Evolutionary conservation across 2,888 invertebrate species (phyloP).

Genomic region (Diplolepis rosae): DNA sequence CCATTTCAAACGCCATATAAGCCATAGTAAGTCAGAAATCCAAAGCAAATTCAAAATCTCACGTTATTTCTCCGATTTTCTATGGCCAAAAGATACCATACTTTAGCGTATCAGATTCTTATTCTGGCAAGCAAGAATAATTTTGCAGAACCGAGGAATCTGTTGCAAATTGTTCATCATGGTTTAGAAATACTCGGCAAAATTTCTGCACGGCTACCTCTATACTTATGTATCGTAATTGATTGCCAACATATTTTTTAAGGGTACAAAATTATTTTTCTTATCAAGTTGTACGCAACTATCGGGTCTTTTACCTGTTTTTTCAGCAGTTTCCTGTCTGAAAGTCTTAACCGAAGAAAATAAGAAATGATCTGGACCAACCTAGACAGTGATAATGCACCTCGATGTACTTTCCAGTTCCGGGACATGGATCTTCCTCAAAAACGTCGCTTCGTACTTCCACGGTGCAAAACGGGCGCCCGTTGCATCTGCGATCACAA

Average conservation of each 20-base stretch:
- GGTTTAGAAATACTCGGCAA: too few species aligned
- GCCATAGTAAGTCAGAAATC: slow-evolving; percentile 1
- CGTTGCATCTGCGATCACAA: slow-evolving; percentile 69
- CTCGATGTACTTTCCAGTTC: slow-evolving; percentile 78
- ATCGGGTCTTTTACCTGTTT: neutral
- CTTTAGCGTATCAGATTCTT: neutral
- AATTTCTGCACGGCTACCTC: too few species aligned
- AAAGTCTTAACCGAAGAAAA: slow-evolving; percentile 34
- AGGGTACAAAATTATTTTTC: neutral
- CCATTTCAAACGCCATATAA: slow-evolving; percentile 27
- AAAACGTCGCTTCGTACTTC: slow-evolving; percentile 71
- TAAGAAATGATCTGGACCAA: slow-evolving; percentile 58
- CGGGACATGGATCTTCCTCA: slow-evolving; percentile 78
- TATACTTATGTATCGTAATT: too few species aligned
- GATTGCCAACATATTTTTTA: neutral
- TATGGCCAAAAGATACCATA: neutral
- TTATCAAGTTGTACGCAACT: neutral
- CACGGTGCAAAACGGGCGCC: slow-evolving; percentile 66
- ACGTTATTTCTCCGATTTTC: neutral
- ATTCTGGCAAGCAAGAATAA: neutral
- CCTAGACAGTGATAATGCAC: slow-evolving; percentile 77
- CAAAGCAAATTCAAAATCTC: slow-evolving; percentile 5
- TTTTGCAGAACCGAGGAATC: neutral
- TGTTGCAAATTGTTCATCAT: neutral
- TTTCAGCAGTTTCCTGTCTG: neutral